Conservation (phyloP, 2,888 invertebrate species). For the Conchocele bisecta region DNA sequence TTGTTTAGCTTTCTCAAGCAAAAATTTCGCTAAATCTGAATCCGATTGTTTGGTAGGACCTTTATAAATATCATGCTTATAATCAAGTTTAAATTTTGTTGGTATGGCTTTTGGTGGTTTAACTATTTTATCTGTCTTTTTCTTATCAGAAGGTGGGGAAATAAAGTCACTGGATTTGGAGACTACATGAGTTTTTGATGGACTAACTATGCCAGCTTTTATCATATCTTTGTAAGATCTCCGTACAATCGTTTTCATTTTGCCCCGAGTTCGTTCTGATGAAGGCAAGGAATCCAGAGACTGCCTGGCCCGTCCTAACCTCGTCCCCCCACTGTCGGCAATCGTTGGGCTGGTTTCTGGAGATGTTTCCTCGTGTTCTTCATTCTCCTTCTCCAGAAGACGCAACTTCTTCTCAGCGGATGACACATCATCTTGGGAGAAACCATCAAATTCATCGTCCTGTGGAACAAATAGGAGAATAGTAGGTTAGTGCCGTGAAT, state of each 20-base stretch:
- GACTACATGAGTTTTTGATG: slow-evolving; percentile 50
- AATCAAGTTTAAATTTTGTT: slow-evolving; percentile 39
- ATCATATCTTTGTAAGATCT: slow-evolving; percentile 62
- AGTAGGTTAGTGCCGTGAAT: too few relatives aligned
- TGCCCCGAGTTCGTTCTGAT: slow-evolving; percentile 57
- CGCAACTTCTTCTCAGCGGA: slow-evolving; percentile 60
- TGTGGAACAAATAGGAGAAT: too few relatives aligned
- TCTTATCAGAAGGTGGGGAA: slow-evolving; percentile 23
- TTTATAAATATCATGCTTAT: slow-evolving; percentile 33
- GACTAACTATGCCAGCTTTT: slow-evolving; percentile 51
- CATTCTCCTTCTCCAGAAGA: slow-evolving; percentile 33
- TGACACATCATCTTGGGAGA: slow-evolving; percentile 67
- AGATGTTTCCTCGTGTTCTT: slow-evolving; percentile 4
- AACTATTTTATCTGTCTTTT: slow-evolving; percentile 14
- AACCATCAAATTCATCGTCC: slow-evolving; percentile 80
- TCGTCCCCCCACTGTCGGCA: slow-evolving; percentile 26
- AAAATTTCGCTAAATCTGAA: slow-evolving; percentile 68
- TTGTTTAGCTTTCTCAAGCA: slow-evolving; percentile 73
- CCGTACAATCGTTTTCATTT: slow-evolving; percentile 49
- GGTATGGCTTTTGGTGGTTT: slow-evolving; percentile 20
- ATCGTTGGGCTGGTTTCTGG: slow-evolving; percentile 10
- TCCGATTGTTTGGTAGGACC: slow-evolving; percentile 47
- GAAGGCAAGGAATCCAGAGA: slow-evolving; percentile 50
- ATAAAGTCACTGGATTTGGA: slow-evolving; percentile 44
- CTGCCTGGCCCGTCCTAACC: slow-evolving; percentile 35